Percentiles rank a stretch among this genome's conserved stretches.
These are phyloP conservation scores for Sinella curviseta DNA, from an alignment of 1,140 invertebrate genomes.

Conservation along the genomic window DNA sequence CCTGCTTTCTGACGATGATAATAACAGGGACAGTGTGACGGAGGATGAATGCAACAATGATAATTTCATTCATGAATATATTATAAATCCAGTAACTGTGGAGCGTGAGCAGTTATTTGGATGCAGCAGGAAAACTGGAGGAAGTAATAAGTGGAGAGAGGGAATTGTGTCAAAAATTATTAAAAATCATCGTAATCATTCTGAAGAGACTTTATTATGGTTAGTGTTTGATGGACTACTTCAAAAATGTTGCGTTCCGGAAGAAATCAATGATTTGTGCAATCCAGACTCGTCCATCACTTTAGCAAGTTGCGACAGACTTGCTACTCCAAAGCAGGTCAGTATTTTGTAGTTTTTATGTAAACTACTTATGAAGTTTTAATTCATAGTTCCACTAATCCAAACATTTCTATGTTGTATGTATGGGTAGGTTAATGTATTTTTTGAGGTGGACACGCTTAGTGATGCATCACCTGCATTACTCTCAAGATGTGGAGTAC, in stretches of 20 bases:
- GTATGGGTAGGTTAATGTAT: background rate
- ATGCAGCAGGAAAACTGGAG: background rate
- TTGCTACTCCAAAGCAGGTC: no score
- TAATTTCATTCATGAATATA: background rate
- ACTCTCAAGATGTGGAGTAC: background rate
- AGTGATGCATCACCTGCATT: background rate
- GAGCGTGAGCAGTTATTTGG: background rate
- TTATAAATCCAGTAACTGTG: background rate
- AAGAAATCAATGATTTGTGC: background rate
- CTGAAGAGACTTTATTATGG: background rate
- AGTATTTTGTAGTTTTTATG: no score
- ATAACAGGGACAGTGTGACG: background rate
- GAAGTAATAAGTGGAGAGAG: background rate
- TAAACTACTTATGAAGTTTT: no score
- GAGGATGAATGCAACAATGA: background rate
- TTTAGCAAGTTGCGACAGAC: background rate
- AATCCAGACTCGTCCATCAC: background rate
- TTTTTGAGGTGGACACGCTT: background rate
- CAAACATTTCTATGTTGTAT: no score
- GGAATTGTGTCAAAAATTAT: background rate
- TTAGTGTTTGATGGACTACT: conserved; percentile 6
- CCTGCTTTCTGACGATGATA: background rate
- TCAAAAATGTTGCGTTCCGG: background rate
- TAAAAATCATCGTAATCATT: background rate
- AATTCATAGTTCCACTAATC: no score